Percentiles rank a stretch among this genome's conserved stretches.
Conservation (phyloP, 92 coral and sea anemone genomes). For the Actinernus sp. region DNA sequence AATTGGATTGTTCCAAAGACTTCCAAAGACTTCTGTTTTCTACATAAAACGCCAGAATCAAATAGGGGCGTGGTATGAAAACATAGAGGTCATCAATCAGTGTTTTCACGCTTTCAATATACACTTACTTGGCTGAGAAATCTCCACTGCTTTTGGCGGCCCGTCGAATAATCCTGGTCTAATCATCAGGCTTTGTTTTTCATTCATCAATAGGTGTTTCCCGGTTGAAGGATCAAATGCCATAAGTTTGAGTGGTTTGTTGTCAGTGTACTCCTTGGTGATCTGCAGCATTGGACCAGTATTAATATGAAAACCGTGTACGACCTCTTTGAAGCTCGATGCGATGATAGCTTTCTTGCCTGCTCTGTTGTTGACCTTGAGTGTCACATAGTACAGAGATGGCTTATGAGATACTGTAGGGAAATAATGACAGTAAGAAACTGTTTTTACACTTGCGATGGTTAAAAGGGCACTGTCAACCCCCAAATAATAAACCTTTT, state of each 20-base stretch:
- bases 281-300: conserved; percentile 89
- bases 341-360: conserved; percentile 89
- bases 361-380: conserved; percentile 87
- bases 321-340: conserved; percentile 74
- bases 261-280: conserved; percentile 80
- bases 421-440: not conserved
- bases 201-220: conserved; percentile 79
- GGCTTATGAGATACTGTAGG: conserved; percentile 36
- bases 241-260: conserved; percentile 69
- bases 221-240: conserved; percentile 80
- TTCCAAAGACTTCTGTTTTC: too few relatives aligned
- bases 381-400: conserved; percentile 79
- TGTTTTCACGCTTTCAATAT: too few relatives aligned
- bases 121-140: conserved; percentile 78
- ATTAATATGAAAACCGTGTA: conserved; percentile 86
- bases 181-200: conserved; percentile 67
- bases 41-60: too few relatives aligned
- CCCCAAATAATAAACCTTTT: too few relatives aligned
- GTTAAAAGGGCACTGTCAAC: too few relatives aligned
- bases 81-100: too few relatives aligned
- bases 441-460: too few relatives aligned
- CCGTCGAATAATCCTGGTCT: conserved; percentile 63
- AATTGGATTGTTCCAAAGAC: too few relatives aligned
- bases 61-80: too few relatives aligned
- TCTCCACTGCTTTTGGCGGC: conserved; percentile 51